Evolutionary conservation across 2,113 vertebrate genomes (phyloP).

Genomic region (Myxocyprinus asiaticus): DNA sequence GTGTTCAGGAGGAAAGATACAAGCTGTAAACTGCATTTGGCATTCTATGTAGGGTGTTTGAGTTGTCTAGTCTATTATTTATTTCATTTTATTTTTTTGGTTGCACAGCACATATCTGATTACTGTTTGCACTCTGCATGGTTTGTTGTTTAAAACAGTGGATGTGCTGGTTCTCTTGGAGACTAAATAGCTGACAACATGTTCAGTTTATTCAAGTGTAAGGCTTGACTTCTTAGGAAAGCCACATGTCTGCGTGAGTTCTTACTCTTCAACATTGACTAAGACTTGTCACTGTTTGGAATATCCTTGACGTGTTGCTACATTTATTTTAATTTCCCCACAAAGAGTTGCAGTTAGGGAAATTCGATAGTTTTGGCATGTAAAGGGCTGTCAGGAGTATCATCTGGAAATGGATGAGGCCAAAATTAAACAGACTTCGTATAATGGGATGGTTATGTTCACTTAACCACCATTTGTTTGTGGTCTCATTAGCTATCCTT

Average conservation of each 20-base stretch:
- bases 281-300: neutral
- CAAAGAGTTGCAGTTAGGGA: neutral
- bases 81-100: too few species aligned
- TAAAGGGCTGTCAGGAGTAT: neutral
- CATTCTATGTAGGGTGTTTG: too few species aligned
- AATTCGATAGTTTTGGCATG: neutral
- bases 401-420: too few species aligned
- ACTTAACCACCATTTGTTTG: too few species aligned
- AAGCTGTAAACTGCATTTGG: too few species aligned
- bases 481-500: too few species aligned
- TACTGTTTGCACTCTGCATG: conserved; percentile 34
- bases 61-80: too few species aligned
- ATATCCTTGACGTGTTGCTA: neutral
- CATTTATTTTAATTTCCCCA: neutral
- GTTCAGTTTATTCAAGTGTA: neutral
- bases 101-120: neutral
- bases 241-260: neutral
- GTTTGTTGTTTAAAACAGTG: conserved; percentile 30
- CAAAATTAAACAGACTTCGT: too few species aligned
- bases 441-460: too few species aligned
- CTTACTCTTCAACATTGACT: conserved; percentile 12
- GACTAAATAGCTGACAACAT: conserved; percentile 17
- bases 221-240: conserved; percentile 6
- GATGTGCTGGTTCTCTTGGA: conserved; percentile 45
- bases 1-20: too few species aligned